Evolutionary conservation across 37 sponge, comb jelly and placozoan genomes (phyloP).

Genomic region (Amphimedon queenslandica): DNA sequence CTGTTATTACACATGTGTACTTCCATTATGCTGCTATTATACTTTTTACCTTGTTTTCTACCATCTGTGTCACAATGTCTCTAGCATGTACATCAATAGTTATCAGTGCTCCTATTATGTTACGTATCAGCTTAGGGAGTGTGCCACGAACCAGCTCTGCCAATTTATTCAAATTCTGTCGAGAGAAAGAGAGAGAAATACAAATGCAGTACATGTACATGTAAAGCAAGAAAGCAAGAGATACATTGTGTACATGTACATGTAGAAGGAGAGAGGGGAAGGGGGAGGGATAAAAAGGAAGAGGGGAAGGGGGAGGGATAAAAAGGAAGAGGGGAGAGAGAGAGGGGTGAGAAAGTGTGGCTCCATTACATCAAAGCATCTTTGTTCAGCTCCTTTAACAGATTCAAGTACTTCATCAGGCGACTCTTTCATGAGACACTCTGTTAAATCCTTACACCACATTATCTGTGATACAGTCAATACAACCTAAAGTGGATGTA

Average conservation of each 20-base stretch:
- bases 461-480: conserved; percentile 97
- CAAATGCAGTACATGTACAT: background rate
- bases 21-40: too few relatives aligned
- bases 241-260: background rate
- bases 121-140: conserved; percentile 83
- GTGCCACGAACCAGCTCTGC: conserved; percentile 91
- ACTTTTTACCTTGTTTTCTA: conserved; percentile 76
- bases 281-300: too few relatives aligned
- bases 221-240: too few relatives aligned
- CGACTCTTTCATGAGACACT: conserved; percentile 57
- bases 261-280: too few relatives aligned
- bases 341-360: background rate
- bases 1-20: too few relatives aligned
- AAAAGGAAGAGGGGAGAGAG: background rate
- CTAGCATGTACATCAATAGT: conserved; percentile 97
- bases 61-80: conserved; percentile 90
- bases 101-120: conserved; percentile 91
- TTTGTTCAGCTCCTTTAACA: conserved; percentile 79
- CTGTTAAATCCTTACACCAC: conserved; percentile 93
- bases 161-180: conserved; percentile 88
- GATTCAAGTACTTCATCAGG: conserved; percentile 50
- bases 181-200: background rate
- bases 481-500: conserved; percentile 42
- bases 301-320: too few relatives aligned
- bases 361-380: conserved; percentile 66